Conservation (phyloP, 2,888 invertebrate genomes). For the Eledone cirrhosa region DNA sequence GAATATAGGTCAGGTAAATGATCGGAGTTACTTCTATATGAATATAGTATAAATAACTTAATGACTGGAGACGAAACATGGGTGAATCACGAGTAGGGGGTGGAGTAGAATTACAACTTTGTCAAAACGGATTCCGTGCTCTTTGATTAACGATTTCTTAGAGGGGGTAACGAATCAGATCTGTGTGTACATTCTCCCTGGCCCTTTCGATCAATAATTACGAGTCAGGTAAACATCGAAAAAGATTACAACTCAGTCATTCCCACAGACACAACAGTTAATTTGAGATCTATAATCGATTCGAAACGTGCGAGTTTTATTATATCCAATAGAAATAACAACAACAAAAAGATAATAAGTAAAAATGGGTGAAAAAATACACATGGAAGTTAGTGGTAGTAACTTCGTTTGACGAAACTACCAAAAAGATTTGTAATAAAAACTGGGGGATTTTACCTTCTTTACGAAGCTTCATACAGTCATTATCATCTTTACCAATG, state of each 20-base stretch:
- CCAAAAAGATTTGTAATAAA: background rate
- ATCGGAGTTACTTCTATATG: slow-evolving; percentile 5
- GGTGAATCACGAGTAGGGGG: too few species aligned
- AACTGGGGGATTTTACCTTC: slow-evolving; percentile 48
- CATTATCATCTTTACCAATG: slow-evolving; percentile 42
- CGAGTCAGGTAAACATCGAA: slow-evolving; percentile 16
- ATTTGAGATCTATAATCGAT: background rate
- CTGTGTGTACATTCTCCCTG: background rate
- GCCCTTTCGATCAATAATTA: background rate
- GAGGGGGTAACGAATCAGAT: background rate
- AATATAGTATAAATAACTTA: slow-evolving; percentile 8
- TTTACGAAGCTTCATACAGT: slow-evolving; percentile 60
- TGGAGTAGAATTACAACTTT: background rate
- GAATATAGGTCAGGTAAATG: slow-evolving; percentile 23
- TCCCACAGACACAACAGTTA: background rate
- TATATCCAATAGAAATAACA: background rate
- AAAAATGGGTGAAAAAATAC: too few species aligned
- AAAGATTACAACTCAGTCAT: background rate
- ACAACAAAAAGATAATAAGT: too few species aligned
- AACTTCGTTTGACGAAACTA: too few species aligned
- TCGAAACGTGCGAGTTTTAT: slow-evolving; percentile 4
- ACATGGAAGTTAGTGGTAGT: too few species aligned
- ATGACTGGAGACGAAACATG: too few species aligned
- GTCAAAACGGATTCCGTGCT: slow-evolving; percentile 3
- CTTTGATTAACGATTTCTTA: slow-evolving; percentile 2